Percentiles rank a stretch among this genome's conserved stretches.
phyloP scores from a whole-genome alignment of 1,140 invertebrate genomes.

The Aphaenogaster floridana region DNA sequence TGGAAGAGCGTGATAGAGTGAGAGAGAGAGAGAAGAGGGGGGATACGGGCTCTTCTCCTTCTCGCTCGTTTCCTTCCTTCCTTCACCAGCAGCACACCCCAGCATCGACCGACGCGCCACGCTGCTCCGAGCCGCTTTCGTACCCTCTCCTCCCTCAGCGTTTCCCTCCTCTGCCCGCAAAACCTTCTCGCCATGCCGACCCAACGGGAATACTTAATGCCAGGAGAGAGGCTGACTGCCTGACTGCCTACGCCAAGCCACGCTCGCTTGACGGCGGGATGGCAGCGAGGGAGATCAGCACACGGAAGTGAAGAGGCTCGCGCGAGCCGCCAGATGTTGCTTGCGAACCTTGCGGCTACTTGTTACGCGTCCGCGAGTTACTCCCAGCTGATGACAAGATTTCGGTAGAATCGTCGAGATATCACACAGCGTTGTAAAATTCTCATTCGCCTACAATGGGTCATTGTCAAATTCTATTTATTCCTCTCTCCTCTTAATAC shows the following conservation, averaged over 20 bases:
- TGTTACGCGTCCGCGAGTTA: slow-evolving; percentile 80
- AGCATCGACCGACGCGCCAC: slow-evolving; percentile 83
- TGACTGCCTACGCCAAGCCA: slow-evolving; percentile 80
- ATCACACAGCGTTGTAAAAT: not conserved
- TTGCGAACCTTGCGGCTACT: slow-evolving; percentile 78
- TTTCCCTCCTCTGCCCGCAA: slow-evolving; percentile 67
- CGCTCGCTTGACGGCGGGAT: slow-evolving; percentile 80
- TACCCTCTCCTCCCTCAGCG: slow-evolving; percentile 66
- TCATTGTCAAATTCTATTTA: not conserved
- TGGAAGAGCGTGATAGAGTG: slow-evolving; percentile 31
- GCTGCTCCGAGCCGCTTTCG: slow-evolving; percentile 62
- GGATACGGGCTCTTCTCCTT: slow-evolving; percentile 47
- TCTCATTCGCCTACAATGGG: not conserved
- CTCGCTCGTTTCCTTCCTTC: slow-evolving; percentile 72
- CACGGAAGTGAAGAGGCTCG: slow-evolving; percentile 63
- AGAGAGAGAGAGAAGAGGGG: not conserved
- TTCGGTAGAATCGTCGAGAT: slow-evolving; percentile 22
- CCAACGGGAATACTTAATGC: slow-evolving; percentile 86
- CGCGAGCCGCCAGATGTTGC: slow-evolving; percentile 63
- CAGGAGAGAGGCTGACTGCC: slow-evolving; percentile 78
- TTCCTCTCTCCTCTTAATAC: not conserved
- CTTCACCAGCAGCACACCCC: slow-evolving; percentile 75
- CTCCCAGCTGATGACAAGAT: slow-evolving; percentile 55
- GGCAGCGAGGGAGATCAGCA: slow-evolving; percentile 58
- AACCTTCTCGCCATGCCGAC: slow-evolving; percentile 79